Base-by-base conservation (phyloP, 1,140 invertebrate species). In the Drosophila repleta region DNA sequence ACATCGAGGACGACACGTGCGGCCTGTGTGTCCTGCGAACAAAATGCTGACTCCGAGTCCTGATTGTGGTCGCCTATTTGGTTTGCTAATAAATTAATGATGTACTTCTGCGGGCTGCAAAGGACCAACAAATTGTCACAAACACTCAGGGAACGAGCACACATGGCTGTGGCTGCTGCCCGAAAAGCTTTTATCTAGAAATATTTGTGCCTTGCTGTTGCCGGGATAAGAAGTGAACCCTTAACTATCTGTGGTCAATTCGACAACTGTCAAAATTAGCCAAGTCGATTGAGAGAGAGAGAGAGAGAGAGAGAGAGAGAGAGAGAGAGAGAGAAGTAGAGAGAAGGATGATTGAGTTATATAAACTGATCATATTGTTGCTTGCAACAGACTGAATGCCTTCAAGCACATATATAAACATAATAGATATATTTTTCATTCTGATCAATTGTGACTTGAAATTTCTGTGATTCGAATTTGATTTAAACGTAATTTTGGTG, bases 61-160 rank as follows among this genome's bases (percentile, higher is more conserved):
- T 88, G 68, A 71, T 66, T 66, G 62, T 66, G 58, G 68, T 60
- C 69, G 77, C 79, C 76, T 82, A 88, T 88, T 88, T 88, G 84
- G 68, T 69, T 88, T 83, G 79, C 84, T 83, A 88, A 88, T 88
- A 88, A 88, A 88, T 88, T 88, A 88, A 89, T 88, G 83, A 88
- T 88, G 82, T 70, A 69, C 76, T 83, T 83, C 84, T 88, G 64
- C 69, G 82, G 70, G 62, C 49, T 48, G 52, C 51, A 61, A 39
- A 68, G 53, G n/a, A 69, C 67, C 72, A 70, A 53, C 56, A 71
- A 66, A 74, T 65, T 85, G 76, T 74, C 78, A 74, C 83, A 88
- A 83, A 83, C 79, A 83, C 79, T 83, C 78, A 64, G 15, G 62
- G 53, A 73, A 63, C 35, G 46, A 8, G 24, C 24, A 45, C 5